Percentiles rank a stretch among this genome's conserved stretches.
Conservation (phyloP, 2,797 vertebrate species). For the Smutsia temminckii region DNA sequence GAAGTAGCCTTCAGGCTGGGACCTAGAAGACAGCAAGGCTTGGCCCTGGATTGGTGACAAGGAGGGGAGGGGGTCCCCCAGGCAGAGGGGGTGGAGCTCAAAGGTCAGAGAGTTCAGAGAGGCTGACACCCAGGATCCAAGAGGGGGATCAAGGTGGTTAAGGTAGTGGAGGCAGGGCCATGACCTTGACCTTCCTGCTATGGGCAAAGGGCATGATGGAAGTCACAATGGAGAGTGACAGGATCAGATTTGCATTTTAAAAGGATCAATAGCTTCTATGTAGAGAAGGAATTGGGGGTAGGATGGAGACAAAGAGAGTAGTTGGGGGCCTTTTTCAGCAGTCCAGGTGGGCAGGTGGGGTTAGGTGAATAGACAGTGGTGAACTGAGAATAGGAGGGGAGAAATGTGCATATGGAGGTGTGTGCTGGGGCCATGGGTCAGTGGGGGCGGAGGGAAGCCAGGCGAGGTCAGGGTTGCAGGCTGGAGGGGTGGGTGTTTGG, state of each 20-base stretch:
- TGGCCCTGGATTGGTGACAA: fast-evolving
- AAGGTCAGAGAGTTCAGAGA: background rate
- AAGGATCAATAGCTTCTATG: background rate
- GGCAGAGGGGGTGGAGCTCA: background rate
- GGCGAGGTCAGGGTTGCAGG: too few species aligned
- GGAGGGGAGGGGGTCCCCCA: fast-evolving
- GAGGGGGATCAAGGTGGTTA: background rate
- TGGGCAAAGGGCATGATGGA: background rate
- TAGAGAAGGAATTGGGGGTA: background rate
- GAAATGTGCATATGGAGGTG: fast-evolving
- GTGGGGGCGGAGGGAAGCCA: background rate
- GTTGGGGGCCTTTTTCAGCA: background rate
- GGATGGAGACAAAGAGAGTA: fast-evolving
- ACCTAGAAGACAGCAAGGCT: fast-evolving
- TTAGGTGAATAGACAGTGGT: too few species aligned
- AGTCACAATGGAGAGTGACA: background rate
- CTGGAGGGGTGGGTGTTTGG: background rate
- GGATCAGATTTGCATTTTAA: background rate
- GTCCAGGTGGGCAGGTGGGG: too few species aligned
- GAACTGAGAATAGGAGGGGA: background rate
- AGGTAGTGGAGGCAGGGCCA: background rate
- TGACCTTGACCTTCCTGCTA: background rate
- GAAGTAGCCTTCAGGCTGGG: background rate
- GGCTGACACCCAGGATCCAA: fast-evolving
- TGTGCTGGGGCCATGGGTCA: too few species aligned